Base-by-base conservation (phyloP, 2,797 vertebrate genomes). In the Chromobotia macracanthus region DNA sequence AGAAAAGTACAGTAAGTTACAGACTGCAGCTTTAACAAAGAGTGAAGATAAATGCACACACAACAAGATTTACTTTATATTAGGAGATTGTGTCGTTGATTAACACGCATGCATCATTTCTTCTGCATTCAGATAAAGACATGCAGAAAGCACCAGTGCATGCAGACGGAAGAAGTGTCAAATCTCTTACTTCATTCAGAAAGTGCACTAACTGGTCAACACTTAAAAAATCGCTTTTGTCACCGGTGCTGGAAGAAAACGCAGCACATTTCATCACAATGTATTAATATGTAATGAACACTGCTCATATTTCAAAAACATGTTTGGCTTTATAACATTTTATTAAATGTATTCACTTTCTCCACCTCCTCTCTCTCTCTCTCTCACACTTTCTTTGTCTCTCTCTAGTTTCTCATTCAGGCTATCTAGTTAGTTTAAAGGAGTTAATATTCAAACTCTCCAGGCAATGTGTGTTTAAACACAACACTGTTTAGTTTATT, bases 141-240 rank as follows among this genome's bases (percentile, higher is more conserved):
- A 58, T 58, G 12, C 56, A n/a, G n/a, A n/a, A n/a, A 56, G 53
- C 50, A 6, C 5, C 21, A 23, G 21, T 50, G 2, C 1, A 13
- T 23, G 11, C 31, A 35, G 2, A 6, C 31, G 6, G 31, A 2
- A 35, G 31, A 35, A 6, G 23, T 25, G 6, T 13, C 93, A 91
- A 95, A 94, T 11, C 9, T 95, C 97, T 99, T 99, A 99, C 98
- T 97, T 99, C 95, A 94, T 99, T 99, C 95, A 99, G 96, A 98
- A 99, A 99, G 96, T 96, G 97, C 96, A 99, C 96, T 97, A 99
- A 98, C 94, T 98, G 98, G 92, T 98, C 98, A 96, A 99, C 96
- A 93, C 94, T 97, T 97, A 99, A 98, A 97, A 95, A 98, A 96
- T 98, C 97, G 93, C 94, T 96, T 97, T 97, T 97, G 95, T 95